Conservation (phyloP, 23 tunicate genomes). For the Halocynthia roretzi region DNA sequence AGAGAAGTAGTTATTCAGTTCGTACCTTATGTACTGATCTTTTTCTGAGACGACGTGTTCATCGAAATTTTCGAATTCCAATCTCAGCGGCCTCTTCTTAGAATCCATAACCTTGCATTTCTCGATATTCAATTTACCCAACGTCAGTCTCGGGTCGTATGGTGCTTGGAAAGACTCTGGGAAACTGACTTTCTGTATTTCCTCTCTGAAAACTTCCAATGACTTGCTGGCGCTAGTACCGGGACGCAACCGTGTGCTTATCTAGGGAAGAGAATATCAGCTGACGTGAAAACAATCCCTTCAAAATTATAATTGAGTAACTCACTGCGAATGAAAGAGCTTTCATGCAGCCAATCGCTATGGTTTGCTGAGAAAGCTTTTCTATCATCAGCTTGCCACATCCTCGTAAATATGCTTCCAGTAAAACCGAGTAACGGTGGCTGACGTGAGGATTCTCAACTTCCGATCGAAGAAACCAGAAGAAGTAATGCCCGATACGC, state of each 20-base stretch:
- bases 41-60: slow-evolving; percentile 31
- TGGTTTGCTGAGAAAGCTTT: slow-evolving; percentile 47
- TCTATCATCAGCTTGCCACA: slow-evolving; percentile 74
- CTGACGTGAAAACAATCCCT: neutral
- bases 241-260: slow-evolving; percentile 7
- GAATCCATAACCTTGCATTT: slow-evolving; percentile 86
- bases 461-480: slow-evolving; percentile 90
- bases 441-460: slow-evolving; percentile 83
- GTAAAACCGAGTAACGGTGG: slow-evolving; percentile 68
- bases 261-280: neutral
- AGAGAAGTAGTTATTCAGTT: neutral
- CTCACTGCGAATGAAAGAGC: slow-evolving; percentile 49
- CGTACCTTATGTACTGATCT: slow-evolving; percentile 29
- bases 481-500: slow-evolving; percentile 85
- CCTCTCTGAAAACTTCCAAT: slow-evolving; percentile 38
- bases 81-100: slow-evolving; percentile 78
- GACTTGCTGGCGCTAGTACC: slow-evolving; percentile 32
- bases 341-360: slow-evolving; percentile 42
- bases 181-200: slow-evolving; percentile 25
- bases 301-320: neutral
- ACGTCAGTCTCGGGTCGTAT: slow-evolving; percentile 65
- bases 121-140: slow-evolving; percentile 52
- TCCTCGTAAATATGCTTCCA: slow-evolving; percentile 82
- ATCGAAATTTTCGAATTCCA: slow-evolving; percentile 84
- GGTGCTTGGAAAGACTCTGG: slow-evolving; percentile 81